A percentile compares a stretch with the other conserved stretches of the same genome.
Conservation (phyloP, 2,113 vertebrate species). For the Eudyptes chrysolophus region DNA sequence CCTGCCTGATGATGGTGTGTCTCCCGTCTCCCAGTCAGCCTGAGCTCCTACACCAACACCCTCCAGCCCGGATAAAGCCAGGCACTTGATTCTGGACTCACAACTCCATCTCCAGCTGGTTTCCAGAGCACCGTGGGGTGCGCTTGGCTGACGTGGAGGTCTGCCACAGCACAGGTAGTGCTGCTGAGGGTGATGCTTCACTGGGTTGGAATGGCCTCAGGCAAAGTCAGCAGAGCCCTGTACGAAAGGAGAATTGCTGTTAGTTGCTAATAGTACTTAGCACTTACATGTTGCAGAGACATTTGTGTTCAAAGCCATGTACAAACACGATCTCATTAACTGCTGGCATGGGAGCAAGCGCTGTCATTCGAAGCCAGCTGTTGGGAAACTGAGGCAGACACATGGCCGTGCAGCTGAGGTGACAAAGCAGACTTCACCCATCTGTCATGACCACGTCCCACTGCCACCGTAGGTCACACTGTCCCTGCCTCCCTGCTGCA, state of each 20-base stretch:
- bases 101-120: background rate
- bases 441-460: rapidly evolving
- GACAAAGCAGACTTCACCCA: background rate
- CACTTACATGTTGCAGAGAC: background rate
- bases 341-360: background rate
- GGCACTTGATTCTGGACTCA: background rate
- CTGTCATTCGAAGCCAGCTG: background rate
- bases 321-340: background rate
- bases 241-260: background rate
- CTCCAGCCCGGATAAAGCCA: background rate
- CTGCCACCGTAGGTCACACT: rapidly evolving
- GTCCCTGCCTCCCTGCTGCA: background rate
- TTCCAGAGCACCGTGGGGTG: background rate
- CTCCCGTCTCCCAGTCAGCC: background rate
- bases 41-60: background rate
- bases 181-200: constrained; percentile 13
- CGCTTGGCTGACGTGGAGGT: background rate
- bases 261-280: constrained; percentile 52
- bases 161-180: background rate
- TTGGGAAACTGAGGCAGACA: constrained; percentile 30
- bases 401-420: rapidly evolving
- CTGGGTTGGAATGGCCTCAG: constrained; percentile 43
- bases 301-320: background rate
- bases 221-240: constrained; percentile 34
- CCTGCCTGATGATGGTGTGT: background rate